Percentiles rank a stretch among this genome's conserved stretches.
These are phyloP conservation scores for Orthosia incerta DNA, from an alignment of 2,888 invertebrate species.

Conservation along the genomic window DNA sequence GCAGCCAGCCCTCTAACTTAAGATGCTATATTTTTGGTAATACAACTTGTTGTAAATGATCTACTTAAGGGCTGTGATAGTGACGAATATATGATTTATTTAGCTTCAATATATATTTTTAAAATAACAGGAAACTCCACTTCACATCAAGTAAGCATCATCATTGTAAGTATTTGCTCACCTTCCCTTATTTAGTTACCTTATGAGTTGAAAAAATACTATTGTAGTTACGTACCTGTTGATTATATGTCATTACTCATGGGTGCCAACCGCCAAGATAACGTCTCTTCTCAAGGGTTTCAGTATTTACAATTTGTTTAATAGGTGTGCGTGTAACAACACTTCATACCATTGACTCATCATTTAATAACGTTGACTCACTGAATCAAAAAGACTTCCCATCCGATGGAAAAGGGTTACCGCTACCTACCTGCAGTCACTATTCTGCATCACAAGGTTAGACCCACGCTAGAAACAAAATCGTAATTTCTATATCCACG, in stretches of 20 bases:
- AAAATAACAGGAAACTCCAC: constrained; percentile 1
- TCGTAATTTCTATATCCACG: no score
- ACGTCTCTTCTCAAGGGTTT: not conserved
- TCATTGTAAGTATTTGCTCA: not conserved
- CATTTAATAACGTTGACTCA: not conserved
- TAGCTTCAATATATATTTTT: not conserved
- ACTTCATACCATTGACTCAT: not conserved
- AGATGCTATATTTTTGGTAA: not conserved
- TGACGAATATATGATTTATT: not conserved
- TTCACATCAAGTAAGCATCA: constrained; percentile 10
- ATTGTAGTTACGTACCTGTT: no score
- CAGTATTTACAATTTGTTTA: constrained; percentile 24
- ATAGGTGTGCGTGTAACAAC: constrained; percentile 5
- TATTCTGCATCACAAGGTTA: not conserved
- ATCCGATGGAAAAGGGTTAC: not conserved
- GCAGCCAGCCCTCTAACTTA: no score
- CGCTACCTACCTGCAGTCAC: not conserved
- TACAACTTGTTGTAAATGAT: not conserved
- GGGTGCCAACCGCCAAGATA: not conserved
- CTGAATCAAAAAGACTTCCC: not conserved
- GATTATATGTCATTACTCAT: not conserved
- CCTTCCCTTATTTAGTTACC: constrained; percentile 12
- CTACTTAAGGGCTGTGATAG: not conserved
- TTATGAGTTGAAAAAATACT: constrained; percentile 11
- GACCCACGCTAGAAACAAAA: not conserved